Conservation (phyloP, 2,888 invertebrate genomes). For the Phalangium opilio region DNA sequence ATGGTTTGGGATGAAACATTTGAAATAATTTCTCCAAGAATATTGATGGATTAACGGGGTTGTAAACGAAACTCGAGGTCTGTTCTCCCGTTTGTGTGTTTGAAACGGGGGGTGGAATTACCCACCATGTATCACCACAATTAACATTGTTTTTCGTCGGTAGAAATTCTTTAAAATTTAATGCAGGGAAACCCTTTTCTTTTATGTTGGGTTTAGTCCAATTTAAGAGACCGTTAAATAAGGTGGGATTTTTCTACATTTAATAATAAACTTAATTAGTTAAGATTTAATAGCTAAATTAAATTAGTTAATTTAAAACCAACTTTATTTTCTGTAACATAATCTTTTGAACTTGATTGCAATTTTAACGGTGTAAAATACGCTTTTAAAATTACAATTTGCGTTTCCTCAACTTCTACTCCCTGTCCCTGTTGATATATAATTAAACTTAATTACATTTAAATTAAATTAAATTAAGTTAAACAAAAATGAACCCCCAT, state of each 20-base stretch:
- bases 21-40: slow-evolving; percentile 9
- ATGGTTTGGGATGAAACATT: slow-evolving; percentile 29
- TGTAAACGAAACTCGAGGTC: slow-evolving; percentile 7
- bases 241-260: slow-evolving; percentile 6
- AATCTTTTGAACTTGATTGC: too few species aligned
- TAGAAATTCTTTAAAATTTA: slow-evolving; percentile 10
- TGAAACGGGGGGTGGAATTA: slow-evolving; percentile 7
- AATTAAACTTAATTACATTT: too few species aligned
- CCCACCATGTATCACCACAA: slow-evolving; percentile 12
- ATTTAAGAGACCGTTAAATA: slow-evolving; percentile 7
- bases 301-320: too few species aligned
- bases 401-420: too few species aligned
- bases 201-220: slow-evolving; percentile 9
- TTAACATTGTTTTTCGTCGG: slow-evolving; percentile 1
- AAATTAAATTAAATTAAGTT: too few species aligned
- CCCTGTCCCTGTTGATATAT: too few species aligned
- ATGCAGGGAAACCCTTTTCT: slow-evolving; percentile 9
- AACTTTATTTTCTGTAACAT: too few species aligned
- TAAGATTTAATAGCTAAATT: not conserved
- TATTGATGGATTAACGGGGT: slow-evolving; percentile 7
- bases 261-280: not conserved
- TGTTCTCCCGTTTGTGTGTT: slow-evolving; percentile 4
- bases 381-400: too few species aligned
- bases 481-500: too few species aligned
- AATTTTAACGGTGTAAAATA: too few species aligned